Base-by-base conservation (phyloP, 2,797 vertebrate species). In the Vespertilio murinus region DNA sequence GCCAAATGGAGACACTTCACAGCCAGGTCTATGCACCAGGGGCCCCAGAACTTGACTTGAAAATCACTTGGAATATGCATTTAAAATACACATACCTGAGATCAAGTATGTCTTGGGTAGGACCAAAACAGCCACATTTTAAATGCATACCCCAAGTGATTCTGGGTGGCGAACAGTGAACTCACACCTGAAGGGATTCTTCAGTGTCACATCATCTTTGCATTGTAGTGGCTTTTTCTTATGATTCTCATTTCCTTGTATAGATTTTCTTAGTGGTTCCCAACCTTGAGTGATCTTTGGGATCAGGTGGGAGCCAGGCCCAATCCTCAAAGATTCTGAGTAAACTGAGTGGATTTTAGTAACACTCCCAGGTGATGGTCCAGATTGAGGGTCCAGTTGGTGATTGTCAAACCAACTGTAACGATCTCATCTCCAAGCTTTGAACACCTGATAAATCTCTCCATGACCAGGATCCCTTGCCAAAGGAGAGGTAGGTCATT, bases 61-160 rank as follows among this genome's bases (percentile, higher is more conserved):
- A 42, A 42, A 42, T 42, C 28, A 40, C 18, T 12, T 35, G 2
- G 38, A 33, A 88, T 67, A 30, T 47, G 84, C 71, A 42, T 64
- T 86, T 87, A 67, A 87, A 91, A 81, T 42, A 28, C 6, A 42
- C 30, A n/a, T 86, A 49, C 22, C 67, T 81, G 33, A 61, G 52
- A 65, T 65, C 45, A 47, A 67, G 4, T 56, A 30, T 56, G 61
- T 71, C n/a, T 77, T 12, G 3, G 13, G 6, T 22, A 22, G 20
- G 11, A n/a, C 61, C 61, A 12, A 47, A 33, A 67, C 35, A 77
- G 16, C 42, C 12, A 5, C 17, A 59, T 40, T 73, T 86, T 56
- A 30, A 81, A 56, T 17, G 7, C 10, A 0, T 22, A 18, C 40
- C 20, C 23, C 5, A 35, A 59, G 38, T 16, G 47, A 61, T 52